These are phyloP conservation scores for Scotopteryx bipunctaria DNA, from an alignment of 2,888 invertebrate species.

Conservation along the genomic window DNA sequence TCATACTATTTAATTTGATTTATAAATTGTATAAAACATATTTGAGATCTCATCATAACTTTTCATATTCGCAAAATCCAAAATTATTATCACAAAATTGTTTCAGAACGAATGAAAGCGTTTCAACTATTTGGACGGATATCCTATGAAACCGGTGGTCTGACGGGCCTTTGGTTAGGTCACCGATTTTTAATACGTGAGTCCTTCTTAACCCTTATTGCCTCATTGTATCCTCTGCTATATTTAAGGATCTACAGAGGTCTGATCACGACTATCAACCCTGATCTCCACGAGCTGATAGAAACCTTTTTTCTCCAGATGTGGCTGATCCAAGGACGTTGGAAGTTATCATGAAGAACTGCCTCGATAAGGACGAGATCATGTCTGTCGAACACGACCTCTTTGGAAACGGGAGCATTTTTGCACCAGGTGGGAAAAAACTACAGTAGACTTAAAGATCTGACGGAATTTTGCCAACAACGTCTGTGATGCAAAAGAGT, in stretches of 20 bases:
- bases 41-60: too few relatives aligned
- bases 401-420: background rate
- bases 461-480: too few relatives aligned
- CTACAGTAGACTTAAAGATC: too few relatives aligned
- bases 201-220: background rate
- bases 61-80: too few relatives aligned
- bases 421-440: background rate
- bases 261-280: too few relatives aligned
- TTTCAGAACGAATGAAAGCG: background rate
- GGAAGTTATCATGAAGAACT: background rate
- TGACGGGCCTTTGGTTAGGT: background rate
- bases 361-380: background rate
- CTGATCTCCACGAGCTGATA: too few relatives aligned
- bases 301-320: background rate
- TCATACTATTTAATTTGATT: too few relatives aligned
- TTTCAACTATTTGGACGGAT: background rate
- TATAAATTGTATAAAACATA: too few relatives aligned
- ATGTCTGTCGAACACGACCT: background rate
- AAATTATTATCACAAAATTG: too few relatives aligned
- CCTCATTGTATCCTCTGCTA: background rate
- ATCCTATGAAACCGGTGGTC: background rate
- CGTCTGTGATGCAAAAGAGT: too few relatives aligned
- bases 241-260: too few relatives aligned
- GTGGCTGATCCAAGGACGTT: background rate
- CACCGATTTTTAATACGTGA: background rate